Base-by-base conservation (phyloP, 1,140 invertebrate species). In the Coenobita brevimanus region DNA sequence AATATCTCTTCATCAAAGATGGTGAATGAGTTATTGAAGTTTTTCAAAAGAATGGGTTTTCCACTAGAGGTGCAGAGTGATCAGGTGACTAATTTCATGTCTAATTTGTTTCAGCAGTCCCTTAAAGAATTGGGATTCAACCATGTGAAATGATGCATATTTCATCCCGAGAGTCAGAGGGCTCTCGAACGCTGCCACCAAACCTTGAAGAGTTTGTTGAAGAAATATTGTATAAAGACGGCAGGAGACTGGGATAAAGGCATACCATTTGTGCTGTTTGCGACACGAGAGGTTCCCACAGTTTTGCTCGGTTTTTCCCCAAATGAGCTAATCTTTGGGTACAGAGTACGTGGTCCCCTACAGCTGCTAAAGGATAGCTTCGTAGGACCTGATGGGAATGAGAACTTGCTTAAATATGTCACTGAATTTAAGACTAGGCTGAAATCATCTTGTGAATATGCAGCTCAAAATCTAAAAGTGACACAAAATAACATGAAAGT, bases 401-500 rank as follows among this genome's bases (percentile, higher is more conserved):
- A 17, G n/a, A 73, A 30, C 13, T 4, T 73, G 27, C 17, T 38
- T 30, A 17, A 73, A 36, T 30, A 73, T 38, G 38, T 73, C 17
- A 30, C 21, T 17, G 38, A 73, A 30, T 13, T 73, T 36, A 30
- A 73, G 30, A 73, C 15, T 73, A 30, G 17, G 30, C 36, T 73
- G 69, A 30, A 17, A 2, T 17, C 24, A 17, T 27, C 30, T 30
- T 50, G 69, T 17, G 21, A 30, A 3, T 73, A 30, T 33, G 69
- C 69, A 3, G 15, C 27, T 13, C 30, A 33, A 17, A 73, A 73
- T 73, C 33, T 73, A 30, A 73, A 73, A 73, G 8, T 6, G 36
- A 8, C 75, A 6, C 75, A 78, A 54, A 21, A 46, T 13, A 21
- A n/a, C n/a, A 78, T 78, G 75, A 78, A 78, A 50, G n/a, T 24